Base-by-base conservation (phyloP, 2,888 invertebrate genomes). In the Stenurella melanura region DNA sequence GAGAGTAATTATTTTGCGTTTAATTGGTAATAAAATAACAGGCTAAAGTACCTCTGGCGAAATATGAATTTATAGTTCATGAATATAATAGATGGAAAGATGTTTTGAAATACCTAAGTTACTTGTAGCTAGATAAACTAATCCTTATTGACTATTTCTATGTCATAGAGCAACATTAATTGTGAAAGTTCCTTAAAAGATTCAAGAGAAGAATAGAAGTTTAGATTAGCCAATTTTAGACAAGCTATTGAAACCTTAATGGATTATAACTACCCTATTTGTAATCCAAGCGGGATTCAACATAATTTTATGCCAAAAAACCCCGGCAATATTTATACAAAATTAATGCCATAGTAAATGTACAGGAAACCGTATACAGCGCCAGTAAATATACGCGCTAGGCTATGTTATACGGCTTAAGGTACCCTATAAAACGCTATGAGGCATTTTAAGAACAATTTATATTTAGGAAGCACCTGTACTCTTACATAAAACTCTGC, bases 391-490 rank as follows among this genome's bases (percentile, higher is more conserved):
- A 70, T 60, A 19, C 68, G n/a, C 30, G 56, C 34, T 68, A 54
- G 54, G 68, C 68, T 17, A 18, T 58, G 70, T 18, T 60, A 34
- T 18, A 70, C 58, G 60, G n/a, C 70, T 38, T 70, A 60, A 70
- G 70, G 15, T 70, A 60, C 26, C 70, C 70, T 60, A 70, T 70
- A 70, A 70, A 70, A 60, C 34, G 70, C 70, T 38, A 42, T 10
- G 70, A 60, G 58, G 18, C 70, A 38, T 70, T 70, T 60, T 42
- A 34, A 56, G 58, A 19, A 42, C 70, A 38, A 70, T 70, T 70
- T 70, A 70, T 70, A 60, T 60, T 70, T 70, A 70, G 70, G 58
- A 38, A 70, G 70, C 70, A 70, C 70, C 58, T 58, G 70, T 42
- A 42, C 58, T 38, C 58, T 34, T 70, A 58, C 60, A 38, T 70